Base-by-base conservation (phyloP, 2,113 vertebrate species). In the Psilopogon haemacephalus region DNA sequence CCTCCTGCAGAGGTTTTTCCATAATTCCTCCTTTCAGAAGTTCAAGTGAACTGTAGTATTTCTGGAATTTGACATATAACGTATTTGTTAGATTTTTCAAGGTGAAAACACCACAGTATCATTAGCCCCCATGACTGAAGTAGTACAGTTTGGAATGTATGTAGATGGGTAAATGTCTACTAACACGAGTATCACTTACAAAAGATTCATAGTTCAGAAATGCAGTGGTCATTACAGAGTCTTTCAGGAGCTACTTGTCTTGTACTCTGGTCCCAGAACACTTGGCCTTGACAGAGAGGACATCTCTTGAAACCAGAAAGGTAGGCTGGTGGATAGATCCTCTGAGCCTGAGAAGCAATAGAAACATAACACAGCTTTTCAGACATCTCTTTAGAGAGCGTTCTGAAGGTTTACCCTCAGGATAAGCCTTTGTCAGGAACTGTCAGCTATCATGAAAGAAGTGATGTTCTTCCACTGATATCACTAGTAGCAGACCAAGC, bases 391-490 rank as follows among this genome's bases (percentile, higher is more conserved):
- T 46, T 71, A 72, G 40, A 8, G 35, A 42, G n/a, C 4, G 5
- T 65, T 65, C 24, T 89, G n/a, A n/a, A 42, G 48, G 30, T 58
- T 42, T 78, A 37, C 11, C 48, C 84, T 54, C 46, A 40, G 58
- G 35, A 44, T 6, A 52, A 78, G 20, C 30, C 38, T 79, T 73
- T 79, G 50, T 50, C 81, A 55, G 65, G 33, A 38, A 28, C 52
- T 1, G 2, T 40, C 32, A 32, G 14, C 42, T 48, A 35, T 71
- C 23, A 1, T 24, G 65, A 54, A n/a, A 68, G 0, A 0, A 62
- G 30, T 9, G 65, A 13, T 0, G 0, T 64, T 81, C 30, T 74
- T 82, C n/a, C 44, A 6, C 63, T 62, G 59, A 20, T 55, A 79
- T 37, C 44, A 54, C 1, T 6, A 62, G 87, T n/a, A 55, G 74